Evolutionary conservation across 2,888 invertebrate species (phyloP), one percentile per base, ranked within the genome.

Genomic region (Schrankia costaestrigalis): DNA sequence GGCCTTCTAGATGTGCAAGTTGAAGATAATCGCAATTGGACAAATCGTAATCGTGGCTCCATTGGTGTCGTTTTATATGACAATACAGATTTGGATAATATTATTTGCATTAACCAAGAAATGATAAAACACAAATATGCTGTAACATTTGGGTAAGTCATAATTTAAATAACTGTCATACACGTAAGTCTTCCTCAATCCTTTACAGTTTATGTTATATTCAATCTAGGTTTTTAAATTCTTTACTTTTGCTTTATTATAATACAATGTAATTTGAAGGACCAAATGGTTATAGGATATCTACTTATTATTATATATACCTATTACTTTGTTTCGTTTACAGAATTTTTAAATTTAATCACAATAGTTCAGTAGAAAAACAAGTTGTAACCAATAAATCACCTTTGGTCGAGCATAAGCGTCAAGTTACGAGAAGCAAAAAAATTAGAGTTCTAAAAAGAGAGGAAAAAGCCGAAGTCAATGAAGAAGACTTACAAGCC

Each of bases 111-210:
- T 48, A 87, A 87, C 52, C 59, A 67, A 4, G 70, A 78, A 42
- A 81, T 86, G 85, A 71, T 84, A 32, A 75, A 72, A 31, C 47
- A 76, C 52, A 85, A 81, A 53, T 82, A 70, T 38, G 87, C 85
- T 1, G 66, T 84, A 21, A 58, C 70, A 0, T 73, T 83, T 45
- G 86, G 86, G 87, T 85, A 56, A 60, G 65, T 6, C n/a, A 14
- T 18, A 18, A 26, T 18, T 3, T n/a, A n/a, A n/a, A n/a, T n/a
- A n/a, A n/a, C n/a, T n/a, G n/a, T n/a, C n/a, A n/a, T n/a, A n/a
- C n/a, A n/a, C n/a, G n/a, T n/a, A n/a, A n/a, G n/a, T n/a, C n/a
- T n/a, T n/a, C n/a, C n/a, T n/a, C n/a, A n/a, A n/a, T n/a, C n/a
- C n/a, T n/a, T n/a, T n/a, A n/a, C n/a, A n/a, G n/a, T n/a, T n/a